Conservation (phyloP, 2,888 invertebrate species). For the Coenonympha glycerion region DNA sequence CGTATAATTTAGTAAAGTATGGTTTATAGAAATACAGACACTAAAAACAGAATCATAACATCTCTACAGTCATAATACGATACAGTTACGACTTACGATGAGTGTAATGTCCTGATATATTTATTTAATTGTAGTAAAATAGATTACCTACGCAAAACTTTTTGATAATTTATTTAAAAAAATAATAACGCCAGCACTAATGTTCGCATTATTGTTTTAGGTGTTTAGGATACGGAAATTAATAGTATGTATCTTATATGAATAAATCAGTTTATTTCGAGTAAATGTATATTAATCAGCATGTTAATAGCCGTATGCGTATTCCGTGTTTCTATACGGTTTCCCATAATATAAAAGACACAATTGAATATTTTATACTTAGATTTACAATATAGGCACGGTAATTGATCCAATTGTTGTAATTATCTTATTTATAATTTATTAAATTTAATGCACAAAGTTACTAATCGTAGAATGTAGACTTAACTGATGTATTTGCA, state of each 20-base stretch:
- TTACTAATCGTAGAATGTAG: slow-evolving; percentile 10
- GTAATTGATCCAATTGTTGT: slow-evolving; percentile 27
- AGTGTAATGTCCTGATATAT: too few species aligned
- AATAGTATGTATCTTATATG: too few species aligned
- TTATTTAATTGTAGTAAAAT: too few species aligned
- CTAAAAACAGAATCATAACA: too few species aligned
- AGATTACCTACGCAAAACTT: neutral
- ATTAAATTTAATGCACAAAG: slow-evolving; percentile 28
- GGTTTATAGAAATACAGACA: too few species aligned
- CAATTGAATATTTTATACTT: too few species aligned
- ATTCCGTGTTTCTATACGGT: too few species aligned
- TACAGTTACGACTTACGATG: too few species aligned
- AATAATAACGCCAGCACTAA: slow-evolving; percentile 11
- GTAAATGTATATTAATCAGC: slow-evolving; percentile 12
- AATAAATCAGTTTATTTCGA: neutral
- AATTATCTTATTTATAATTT: too few species aligned
- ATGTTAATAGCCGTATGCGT: neutral
- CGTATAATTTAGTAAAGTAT: too few species aligned
- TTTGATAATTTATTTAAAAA: neutral
- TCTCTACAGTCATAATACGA: too few species aligned
- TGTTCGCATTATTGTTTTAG: slow-evolving; percentile 21
- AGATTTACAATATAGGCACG: slow-evolving; percentile 18
- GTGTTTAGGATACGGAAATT: slow-evolving; percentile 7
- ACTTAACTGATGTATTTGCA: slow-evolving; percentile 25
- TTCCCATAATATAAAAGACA: too few species aligned